Conservation (phyloP, 2,888 invertebrate species). For the Drosophila birchii region DNA sequence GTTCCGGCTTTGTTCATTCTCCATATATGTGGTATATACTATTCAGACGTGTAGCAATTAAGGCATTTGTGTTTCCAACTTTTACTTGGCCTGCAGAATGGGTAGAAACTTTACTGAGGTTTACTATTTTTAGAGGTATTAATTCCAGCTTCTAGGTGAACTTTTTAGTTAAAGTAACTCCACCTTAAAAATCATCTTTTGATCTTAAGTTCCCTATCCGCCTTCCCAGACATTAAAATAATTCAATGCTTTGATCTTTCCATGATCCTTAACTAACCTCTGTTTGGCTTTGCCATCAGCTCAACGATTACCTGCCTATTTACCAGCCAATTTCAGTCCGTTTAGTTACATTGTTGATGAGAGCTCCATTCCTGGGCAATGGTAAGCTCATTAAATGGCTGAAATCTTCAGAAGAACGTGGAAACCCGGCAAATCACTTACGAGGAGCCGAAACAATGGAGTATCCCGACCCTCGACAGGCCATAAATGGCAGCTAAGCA, state of each 20-base stretch:
- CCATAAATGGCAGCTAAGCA: constrained; percentile 70
- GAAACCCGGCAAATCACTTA: constrained; percentile 32
- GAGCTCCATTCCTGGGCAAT: constrained; percentile 24
- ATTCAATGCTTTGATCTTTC: constrained; percentile 15
- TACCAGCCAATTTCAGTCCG: constrained; percentile 23
- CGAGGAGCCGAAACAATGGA: constrained; percentile 51
- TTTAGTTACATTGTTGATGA: constrained; percentile 27
- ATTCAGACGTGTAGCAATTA: constrained; percentile 73
- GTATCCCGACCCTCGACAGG: constrained; percentile 38
- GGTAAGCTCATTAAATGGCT: constrained; percentile 44
- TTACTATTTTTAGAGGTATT: background rate
- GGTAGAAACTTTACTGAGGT: constrained; percentile 6
- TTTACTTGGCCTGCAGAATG: constrained; percentile 62
- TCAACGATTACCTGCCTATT: constrained; percentile 24
- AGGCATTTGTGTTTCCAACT: constrained; percentile 66
- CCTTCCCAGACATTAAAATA: background rate
- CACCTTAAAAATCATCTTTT: background rate
- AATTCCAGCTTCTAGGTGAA: background rate
- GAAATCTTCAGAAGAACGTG: constrained; percentile 26
- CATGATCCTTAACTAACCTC: constrained; percentile 6
- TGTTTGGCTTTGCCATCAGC: constrained; percentile 6
- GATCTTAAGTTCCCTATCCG: background rate
- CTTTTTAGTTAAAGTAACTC: background rate
- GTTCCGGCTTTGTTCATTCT: constrained; percentile 23
- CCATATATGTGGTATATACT: background rate